Evolutionary conservation across 2,888 invertebrate species (phyloP), one percentile per base, ranked within the genome.

Genomic region (Pimpla rufipes): DNA sequence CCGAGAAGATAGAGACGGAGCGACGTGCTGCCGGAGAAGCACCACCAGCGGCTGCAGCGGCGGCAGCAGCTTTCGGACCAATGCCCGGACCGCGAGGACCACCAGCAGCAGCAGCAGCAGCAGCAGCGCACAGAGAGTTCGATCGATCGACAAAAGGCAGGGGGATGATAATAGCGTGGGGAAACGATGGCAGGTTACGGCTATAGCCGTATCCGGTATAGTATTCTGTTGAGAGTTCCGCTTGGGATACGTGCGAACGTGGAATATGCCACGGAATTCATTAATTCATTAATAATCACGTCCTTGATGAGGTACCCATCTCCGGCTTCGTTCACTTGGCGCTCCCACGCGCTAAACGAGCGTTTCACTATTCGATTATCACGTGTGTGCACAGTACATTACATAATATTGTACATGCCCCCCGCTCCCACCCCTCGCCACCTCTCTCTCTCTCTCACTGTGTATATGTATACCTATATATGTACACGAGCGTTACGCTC

Each of bases 201-300:
- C 21, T 70, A 47, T 45, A 40, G 21, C 18, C 66, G 55, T 50
- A 62, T 62, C 62, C 62, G 62, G 7, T 55, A 67, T 73, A 59
- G 57, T 57, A 76, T 57, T 71, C 55, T 18, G 59, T 73, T 21
- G 57, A 62, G 68, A 64, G 50, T 73, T 73, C 45, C 37, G 45
- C 29, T 21, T 45, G 21, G 10, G 73, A 6, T 70, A 73, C 55
- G 67, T 52, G 74, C 59, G 80, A 80, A 64, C 80, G 76, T 10
- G 73, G 62, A 78, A 74, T 80, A 74, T 57, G 68, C 71, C 55
- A 62, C 59, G 55, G 62, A 74, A 83, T 83, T 83, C 77, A 80
- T 83, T 83, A 80, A 83, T 80, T 80, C 77, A 80, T 80, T 80
- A 83, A 80, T 83, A 83, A 83, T 83, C 80, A 77, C 73, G 77